A percentile compares a stretch with the other conserved stretches of the same genome.
phyloP scores from a whole-genome alignment of 2,888 invertebrate genomes.

The Chloroclysta siterata region DNA sequence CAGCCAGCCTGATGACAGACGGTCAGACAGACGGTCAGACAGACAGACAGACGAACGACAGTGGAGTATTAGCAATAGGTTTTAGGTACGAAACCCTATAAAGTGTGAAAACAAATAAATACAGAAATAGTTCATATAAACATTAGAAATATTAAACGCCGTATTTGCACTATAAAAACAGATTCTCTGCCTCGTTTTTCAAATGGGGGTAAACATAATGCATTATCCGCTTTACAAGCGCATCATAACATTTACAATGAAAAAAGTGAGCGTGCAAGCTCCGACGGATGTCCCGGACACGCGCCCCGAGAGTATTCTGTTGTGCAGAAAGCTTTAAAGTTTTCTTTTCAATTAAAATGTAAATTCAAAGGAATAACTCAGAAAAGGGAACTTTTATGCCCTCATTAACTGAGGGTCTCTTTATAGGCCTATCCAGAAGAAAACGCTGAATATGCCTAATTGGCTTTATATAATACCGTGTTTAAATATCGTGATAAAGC shows the following conservation, averaged over 20 bases:
- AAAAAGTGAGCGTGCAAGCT: constrained; percentile 22
- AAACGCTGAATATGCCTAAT: constrained; percentile 65
- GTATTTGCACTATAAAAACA: constrained; percentile 4
- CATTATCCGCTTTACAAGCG: constrained; percentile 18
- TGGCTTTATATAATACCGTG: constrained; percentile 60
- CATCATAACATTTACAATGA: constrained; percentile 20
- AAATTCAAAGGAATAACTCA: constrained; percentile 69
- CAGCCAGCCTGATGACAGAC: too few relatives aligned
- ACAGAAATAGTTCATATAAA: neutral
- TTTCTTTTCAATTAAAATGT: constrained; percentile 73
- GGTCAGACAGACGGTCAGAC: too few relatives aligned
- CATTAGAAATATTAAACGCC: neutral
- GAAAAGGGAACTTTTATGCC: constrained; percentile 65
- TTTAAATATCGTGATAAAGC: constrained; percentile 55
- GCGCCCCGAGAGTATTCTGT: constrained; percentile 36
- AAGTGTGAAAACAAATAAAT: neutral
- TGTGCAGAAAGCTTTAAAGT: constrained; percentile 53
- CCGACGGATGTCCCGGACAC: constrained; percentile 33
- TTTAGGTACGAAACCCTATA: too few relatives aligned
- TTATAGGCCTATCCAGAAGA: constrained; percentile 56
- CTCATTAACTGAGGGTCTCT: constrained; percentile 65
- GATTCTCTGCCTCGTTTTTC: constrained; percentile 9
- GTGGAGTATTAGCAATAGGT: too few relatives aligned
- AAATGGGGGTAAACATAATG: constrained; percentile 14
- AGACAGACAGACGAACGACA: too few relatives aligned